Evolutionary conservation across 2,797 vertebrate species (phyloP).

Genomic region (Rhyacichthys aspro): DNA sequence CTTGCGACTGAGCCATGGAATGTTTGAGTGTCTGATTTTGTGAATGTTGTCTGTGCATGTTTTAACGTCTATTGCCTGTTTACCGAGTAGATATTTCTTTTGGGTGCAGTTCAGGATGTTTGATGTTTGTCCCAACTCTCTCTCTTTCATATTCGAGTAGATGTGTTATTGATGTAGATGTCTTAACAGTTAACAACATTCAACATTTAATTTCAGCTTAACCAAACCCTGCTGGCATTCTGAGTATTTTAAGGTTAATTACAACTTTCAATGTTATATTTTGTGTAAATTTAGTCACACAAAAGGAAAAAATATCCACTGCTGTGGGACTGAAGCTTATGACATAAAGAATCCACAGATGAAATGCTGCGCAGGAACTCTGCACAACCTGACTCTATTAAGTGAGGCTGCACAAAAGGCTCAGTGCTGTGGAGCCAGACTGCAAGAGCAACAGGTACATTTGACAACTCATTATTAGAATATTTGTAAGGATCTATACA

Average conservation of each 20-base stretch:
- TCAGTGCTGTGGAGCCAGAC: slow-evolving; percentile 59
- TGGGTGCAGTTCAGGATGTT: too few species aligned
- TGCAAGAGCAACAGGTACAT: slow-evolving; percentile 19
- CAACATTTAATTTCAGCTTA: too few species aligned
- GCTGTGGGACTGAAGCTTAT: slow-evolving; percentile 60
- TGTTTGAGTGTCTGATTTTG: background rate
- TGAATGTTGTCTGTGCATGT: background rate
- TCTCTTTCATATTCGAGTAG: too few species aligned
- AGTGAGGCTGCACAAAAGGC: rapidly evolving
- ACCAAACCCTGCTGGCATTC: too few species aligned
- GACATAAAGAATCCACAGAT: slow-evolving; percentile 6
- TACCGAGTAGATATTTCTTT: rapidly evolving
- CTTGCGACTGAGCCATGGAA: background rate
- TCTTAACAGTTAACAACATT: too few species aligned
- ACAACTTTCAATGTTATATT: background rate
- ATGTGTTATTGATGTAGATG: too few species aligned
- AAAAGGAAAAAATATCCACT: slow-evolving; percentile 16
- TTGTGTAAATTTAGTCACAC: background rate
- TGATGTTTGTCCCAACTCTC: too few species aligned
- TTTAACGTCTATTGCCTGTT: too few species aligned
- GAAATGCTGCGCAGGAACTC: slow-evolving; percentile 61
- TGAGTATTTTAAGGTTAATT: too few species aligned
- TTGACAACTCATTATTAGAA: background rate
- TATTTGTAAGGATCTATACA: too few species aligned
- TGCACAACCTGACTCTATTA: slow-evolving; percentile 16